phyloP scores from a whole-genome alignment of 2,113 vertebrate genomes.

The Chaenocephalus aceratus region DNA sequence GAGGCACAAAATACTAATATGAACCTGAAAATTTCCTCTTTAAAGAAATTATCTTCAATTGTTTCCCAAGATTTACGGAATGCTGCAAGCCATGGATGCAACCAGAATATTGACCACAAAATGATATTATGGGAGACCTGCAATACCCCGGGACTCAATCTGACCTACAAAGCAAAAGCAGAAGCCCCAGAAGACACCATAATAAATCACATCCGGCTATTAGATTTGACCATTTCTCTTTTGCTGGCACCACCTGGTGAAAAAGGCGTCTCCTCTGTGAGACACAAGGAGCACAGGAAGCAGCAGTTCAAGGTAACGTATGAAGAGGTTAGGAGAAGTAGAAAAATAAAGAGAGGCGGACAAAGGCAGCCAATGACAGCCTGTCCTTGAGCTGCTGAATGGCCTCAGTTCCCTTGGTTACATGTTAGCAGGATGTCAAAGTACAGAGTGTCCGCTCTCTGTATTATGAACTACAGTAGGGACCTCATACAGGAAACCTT shows the following conservation, averaged over 20 bases:
- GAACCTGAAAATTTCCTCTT: too few species aligned
- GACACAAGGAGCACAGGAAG: not conserved
- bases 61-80: too few species aligned
- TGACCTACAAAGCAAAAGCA: too few species aligned
- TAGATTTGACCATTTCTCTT: conserved; percentile 7
- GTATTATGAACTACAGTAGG: conserved; percentile 1
- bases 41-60: too few species aligned
- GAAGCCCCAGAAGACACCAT: not conserved
- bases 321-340: not conserved
- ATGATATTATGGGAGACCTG: not conserved
- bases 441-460: conserved; percentile 22
- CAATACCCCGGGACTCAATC: not conserved
- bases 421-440: conserved; percentile 58
- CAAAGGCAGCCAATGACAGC: conserved; percentile 26
- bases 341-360: conserved; percentile 5
- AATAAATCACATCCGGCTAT: conserved; percentile 27
- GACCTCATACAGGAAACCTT: conserved; percentile 23
- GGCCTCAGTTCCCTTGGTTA: conserved; percentile 64
- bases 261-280: not conserved
- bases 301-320: not conserved
- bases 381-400: conserved; percentile 1
- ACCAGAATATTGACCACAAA: not conserved
- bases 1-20: too few species aligned
- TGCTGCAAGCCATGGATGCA: too few species aligned
- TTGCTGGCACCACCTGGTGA: not conserved